Conservation (phyloP, 2,113 vertebrate genomes). For the Sakesphorus luctuosus region DNA sequence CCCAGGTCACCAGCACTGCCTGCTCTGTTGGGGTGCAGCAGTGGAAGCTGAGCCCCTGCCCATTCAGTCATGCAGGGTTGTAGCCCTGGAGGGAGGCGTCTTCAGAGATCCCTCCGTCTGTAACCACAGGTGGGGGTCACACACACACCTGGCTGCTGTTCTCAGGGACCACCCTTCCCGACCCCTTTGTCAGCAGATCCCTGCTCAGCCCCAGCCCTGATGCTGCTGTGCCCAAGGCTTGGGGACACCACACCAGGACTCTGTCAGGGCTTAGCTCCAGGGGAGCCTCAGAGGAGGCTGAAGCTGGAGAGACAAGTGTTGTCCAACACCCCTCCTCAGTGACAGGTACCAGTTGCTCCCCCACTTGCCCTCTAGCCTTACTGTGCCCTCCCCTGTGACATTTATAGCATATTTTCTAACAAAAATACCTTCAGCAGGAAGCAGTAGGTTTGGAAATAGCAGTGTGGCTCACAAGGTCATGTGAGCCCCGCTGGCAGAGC, state of each 20-base stretch:
- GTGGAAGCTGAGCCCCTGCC: neutral
- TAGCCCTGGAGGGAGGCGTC: neutral
- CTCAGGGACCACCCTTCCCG: neutral
- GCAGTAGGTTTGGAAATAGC: slow-evolving; percentile 56
- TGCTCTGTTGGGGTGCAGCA: neutral
- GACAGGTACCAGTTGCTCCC: neutral
- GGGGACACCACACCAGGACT: neutral
- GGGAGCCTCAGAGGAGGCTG: neutral
- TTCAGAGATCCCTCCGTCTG: neutral
- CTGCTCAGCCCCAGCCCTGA: neutral
- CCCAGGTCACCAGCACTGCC: neutral
- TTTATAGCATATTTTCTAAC: slow-evolving; percentile 39
- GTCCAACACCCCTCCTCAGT: rapidly evolving
- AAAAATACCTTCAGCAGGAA: slow-evolving; percentile 40
- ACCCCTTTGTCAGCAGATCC: rapidly evolving
- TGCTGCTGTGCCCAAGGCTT: neutral
- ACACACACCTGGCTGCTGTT: neutral
- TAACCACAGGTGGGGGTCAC: neutral
- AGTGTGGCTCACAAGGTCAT: slow-evolving; percentile 1
- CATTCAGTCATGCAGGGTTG: rapidly evolving
- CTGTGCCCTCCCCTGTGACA: neutral
- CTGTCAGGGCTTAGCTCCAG: neutral
- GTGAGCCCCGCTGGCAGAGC: neutral
- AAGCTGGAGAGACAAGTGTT: neutral
- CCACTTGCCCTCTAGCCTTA: neutral